Base-by-base conservation (phyloP, 2,888 invertebrate species). In the Prosopocoilus inquinatus region DNA sequence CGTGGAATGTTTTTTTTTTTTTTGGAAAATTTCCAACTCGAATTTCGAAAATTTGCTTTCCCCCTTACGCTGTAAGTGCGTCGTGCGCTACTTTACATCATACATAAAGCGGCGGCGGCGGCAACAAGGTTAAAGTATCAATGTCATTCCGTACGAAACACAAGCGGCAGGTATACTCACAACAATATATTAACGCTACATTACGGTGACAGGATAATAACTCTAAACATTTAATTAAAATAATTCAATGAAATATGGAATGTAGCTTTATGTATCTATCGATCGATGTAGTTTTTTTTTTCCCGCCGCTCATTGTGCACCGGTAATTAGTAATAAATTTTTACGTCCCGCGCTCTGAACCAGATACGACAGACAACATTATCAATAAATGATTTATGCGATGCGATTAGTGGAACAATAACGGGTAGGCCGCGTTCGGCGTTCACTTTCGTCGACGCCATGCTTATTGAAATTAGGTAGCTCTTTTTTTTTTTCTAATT, bases 181-280 rank as follows among this genome's bases (percentile, higher is more conserved):
- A 28, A 28, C 20, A 28, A 28, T 28, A 28, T 28, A 28, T 28
- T 28, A 28, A 28, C 20, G 20, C 7, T 28, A 28, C 20, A 28
- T 28, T 28, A 28, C 20, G 20, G 20, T 28, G 20, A 28, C 20
- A 28, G 20, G 20, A 4, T 28, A 28, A 28, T 28, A 28, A 28
- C 20, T 28, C 20, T 28, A 28, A 28, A 28, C 20, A 28, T 28
- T 28, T 28, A 28, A 28, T 28, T 28, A 28, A 28, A 28, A 28
- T 63, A 63, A 63, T 61, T 63, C 61, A 63, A 60, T 54, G 53
- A 63, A 60, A 52, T 63, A 63, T 60, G 61, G 58, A 57, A 58
- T 61, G 61, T 63, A 61, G 61, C 60, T 55, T 59, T 63, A 60
- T 61, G 61, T 57, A 58, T 61, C 61, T 59, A 43, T 36, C 15